Evolutionary conservation across 2,113 vertebrate genomes (phyloP).

Genomic region (Hippocampus guttulatus): DNA sequence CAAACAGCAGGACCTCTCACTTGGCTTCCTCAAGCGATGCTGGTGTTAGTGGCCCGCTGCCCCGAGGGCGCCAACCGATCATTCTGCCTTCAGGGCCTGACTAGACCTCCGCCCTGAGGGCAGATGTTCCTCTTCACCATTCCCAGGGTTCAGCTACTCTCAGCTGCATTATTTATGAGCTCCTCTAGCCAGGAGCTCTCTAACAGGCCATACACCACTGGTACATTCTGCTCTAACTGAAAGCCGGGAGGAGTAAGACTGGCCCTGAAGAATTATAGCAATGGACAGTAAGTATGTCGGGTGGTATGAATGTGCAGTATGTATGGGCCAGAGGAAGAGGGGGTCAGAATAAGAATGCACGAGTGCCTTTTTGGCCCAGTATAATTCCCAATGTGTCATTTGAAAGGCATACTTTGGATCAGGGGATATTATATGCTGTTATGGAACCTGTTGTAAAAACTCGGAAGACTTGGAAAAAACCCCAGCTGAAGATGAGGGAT

Average conservation of each 20-base stretch:
- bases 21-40: slow-evolving; percentile 32
- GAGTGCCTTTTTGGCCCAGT: slow-evolving; percentile 17
- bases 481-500: slow-evolving; percentile 19
- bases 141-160: slow-evolving; percentile 37
- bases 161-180: slow-evolving; percentile 60
- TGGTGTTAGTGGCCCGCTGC: slow-evolving; percentile 50
- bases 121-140: slow-evolving; percentile 40
- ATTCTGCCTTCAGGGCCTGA: slow-evolving; percentile 45
- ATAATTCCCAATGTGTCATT: slow-evolving; percentile 24
- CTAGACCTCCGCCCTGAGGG: slow-evolving; percentile 40
- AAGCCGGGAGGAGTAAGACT: slow-evolving; percentile 12
- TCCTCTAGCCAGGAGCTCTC: slow-evolving; percentile 28
- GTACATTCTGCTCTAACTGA: slow-evolving; percentile 20
- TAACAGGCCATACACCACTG: slow-evolving; percentile 24
- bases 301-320: neutral
- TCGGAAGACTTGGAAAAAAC: slow-evolving; percentile 27
- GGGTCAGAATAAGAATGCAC: neutral
- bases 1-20: slow-evolving; percentile 47
- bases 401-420: slow-evolving; percentile 40
- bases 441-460: slow-evolving; percentile 21
- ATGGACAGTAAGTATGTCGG: neutral
- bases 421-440: slow-evolving; percentile 40
- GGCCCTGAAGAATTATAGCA: slow-evolving; percentile 17
- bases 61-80: slow-evolving; percentile 53
- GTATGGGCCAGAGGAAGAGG: slow-evolving; percentile 8